phyloP scores from a whole-genome alignment of 2,888 invertebrate species.

The Tenthredo amoena region DNA sequence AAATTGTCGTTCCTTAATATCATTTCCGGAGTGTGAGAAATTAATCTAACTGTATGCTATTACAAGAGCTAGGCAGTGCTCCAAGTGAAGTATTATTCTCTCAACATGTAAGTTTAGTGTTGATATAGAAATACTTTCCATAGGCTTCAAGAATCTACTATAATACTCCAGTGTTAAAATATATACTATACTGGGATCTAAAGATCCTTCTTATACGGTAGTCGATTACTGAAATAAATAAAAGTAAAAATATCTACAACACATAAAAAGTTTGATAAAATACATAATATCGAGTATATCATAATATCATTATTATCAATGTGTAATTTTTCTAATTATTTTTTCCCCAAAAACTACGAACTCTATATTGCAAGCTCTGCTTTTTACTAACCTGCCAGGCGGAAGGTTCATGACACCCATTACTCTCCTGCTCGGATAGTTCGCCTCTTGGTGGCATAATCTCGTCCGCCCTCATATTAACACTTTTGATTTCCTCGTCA shows the following conservation, averaged over 20 bases:
- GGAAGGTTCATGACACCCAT: slow-evolving; percentile 88
- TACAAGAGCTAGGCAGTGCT: too few species aligned
- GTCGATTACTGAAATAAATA: background rate
- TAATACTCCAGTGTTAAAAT: background rate
- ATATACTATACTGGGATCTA: background rate
- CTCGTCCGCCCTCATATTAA: slow-evolving; percentile 92
- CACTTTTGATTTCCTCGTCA: slow-evolving; percentile 77
- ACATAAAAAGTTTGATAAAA: background rate
- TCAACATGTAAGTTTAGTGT: background rate
- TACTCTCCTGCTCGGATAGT: slow-evolving; percentile 92
- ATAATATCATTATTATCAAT: background rate
- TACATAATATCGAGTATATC: background rate
- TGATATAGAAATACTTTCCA: background rate
- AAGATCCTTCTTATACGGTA: too few species aligned
- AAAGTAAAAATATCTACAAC: background rate
- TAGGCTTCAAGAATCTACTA: background rate
- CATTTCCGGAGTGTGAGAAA: background rate
- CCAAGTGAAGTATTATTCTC: background rate
- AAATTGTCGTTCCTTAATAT: background rate
- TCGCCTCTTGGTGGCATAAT: slow-evolving; percentile 93
- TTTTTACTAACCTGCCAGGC: slow-evolving; percentile 85
- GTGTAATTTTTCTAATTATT: background rate
- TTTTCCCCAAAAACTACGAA: background rate
- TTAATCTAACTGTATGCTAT: background rate
- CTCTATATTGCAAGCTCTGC: background rate